Percentiles rank a stretch among this genome's conserved stretches.
Evolutionary conservation across 2,888 invertebrate species (phyloP).

Genomic region (Buathra laborator): DNA sequence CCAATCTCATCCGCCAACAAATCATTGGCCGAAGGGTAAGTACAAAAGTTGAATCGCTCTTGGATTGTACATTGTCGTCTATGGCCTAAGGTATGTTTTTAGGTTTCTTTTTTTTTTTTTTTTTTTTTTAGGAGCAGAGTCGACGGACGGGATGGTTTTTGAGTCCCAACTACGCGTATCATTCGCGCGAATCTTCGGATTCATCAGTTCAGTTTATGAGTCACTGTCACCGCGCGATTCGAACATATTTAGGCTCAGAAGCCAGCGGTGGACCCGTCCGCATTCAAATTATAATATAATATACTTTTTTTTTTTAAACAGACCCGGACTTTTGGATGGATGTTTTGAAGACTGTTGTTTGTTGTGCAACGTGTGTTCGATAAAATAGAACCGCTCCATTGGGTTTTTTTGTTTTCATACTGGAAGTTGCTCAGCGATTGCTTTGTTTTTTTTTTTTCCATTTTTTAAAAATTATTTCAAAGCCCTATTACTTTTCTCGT

Average conservation of each 20-base stretch:
- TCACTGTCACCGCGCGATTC: slow-evolving; percentile 44
- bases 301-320: slow-evolving; percentile 34
- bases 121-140: slow-evolving; percentile 65
- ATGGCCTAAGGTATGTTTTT: slow-evolving; percentile 59
- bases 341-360: slow-evolving; percentile 37
- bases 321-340: slow-evolving; percentile 57
- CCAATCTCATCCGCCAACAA: slow-evolving; percentile 60
- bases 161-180: slow-evolving; percentile 52
- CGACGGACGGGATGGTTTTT: slow-evolving; percentile 70
- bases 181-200: slow-evolving; percentile 45
- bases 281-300: slow-evolving; percentile 43
- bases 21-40: slow-evolving; percentile 74
- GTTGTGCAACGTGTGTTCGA: slow-evolving; percentile 32
- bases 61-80: slow-evolving; percentile 66
- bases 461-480: slow-evolving; percentile 3
- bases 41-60: slow-evolving; percentile 76
- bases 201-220: slow-evolving; percentile 44
- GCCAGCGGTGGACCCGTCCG: slow-evolving; percentile 41
- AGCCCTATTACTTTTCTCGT: slow-evolving; percentile 22
- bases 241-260: slow-evolving; percentile 52
- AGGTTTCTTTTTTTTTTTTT: slow-evolving; percentile 46
- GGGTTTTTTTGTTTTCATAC: slow-evolving; percentile 12
- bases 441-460: slow-evolving; percentile 33
- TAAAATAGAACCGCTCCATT: slow-evolving; percentile 30
- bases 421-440: slow-evolving; percentile 33